Percentiles rank a stretch among this genome's conserved stretches.
Conservation (phyloP, 37 sponge, comb jelly and placozoan genomes). For the Crambe crambe region DNA sequence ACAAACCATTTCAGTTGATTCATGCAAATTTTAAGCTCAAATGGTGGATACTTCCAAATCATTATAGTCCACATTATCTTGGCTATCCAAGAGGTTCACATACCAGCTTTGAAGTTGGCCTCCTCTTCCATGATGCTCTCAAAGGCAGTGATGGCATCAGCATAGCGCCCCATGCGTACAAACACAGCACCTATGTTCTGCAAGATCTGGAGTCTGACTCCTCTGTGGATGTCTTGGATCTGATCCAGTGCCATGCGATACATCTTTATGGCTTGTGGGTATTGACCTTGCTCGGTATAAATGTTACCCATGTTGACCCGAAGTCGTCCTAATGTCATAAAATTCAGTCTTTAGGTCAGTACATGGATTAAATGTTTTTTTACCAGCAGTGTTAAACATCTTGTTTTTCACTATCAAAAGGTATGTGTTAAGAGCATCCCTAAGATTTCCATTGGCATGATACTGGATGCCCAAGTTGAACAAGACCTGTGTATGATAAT, state of each 20-base stretch:
- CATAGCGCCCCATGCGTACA: conserved; percentile 91
- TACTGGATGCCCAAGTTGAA: conserved; percentile 94
- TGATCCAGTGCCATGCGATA: conserved; percentile 98
- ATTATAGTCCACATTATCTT: neutral
- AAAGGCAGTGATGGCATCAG: conserved; percentile 92
- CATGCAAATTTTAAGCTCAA: too few relatives aligned
- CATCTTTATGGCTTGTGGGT: conserved; percentile 95
- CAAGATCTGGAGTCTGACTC: conserved; percentile 84
- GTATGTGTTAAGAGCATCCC: conserved; percentile 93
- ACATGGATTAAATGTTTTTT: neutral
- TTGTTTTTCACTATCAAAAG: conserved; percentile 97
- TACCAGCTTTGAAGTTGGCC: conserved; percentile 86
- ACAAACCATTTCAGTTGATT: too few relatives aligned
- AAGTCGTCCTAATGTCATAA: conserved; percentile 70
- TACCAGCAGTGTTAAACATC: conserved; percentile 88
- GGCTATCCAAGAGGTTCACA: neutral
- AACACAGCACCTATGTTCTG: conserved; percentile 92
- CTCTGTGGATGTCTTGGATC: conserved; percentile 74
- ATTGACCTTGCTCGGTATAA: conserved; percentile 89
- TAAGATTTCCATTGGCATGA: conserved; percentile 73
- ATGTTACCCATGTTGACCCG: conserved; percentile 98
- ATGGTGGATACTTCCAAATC: too few relatives aligned
- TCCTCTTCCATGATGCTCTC: conserved; percentile 87
- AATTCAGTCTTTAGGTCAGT: neutral
- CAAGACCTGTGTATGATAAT: conserved; percentile 82